Evolutionary conservation across 2,113 vertebrate genomes (phyloP), one percentile per base, ranked within the genome.

Genomic region (Hydrolagus affinis): DNA sequence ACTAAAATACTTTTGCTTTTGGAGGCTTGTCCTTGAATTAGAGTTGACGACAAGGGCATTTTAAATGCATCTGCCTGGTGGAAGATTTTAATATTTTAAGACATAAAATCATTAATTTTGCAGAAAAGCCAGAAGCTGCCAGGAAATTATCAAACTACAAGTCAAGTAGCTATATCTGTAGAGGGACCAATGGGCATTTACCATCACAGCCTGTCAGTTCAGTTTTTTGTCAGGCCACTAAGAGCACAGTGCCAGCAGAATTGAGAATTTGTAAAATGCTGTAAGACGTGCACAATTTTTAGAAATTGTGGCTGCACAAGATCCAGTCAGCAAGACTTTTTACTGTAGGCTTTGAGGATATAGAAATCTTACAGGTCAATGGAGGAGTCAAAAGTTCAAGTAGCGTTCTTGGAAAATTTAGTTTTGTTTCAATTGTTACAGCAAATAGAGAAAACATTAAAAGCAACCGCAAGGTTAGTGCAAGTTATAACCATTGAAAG

Each of bases 101-200:
- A 90, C 89, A 88, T 60, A 86, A 74, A 91, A 87, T 89, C 90
- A 94, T 94, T 91, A 94, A 91, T 93, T 92, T 92, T 93, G 85
- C 89, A 92, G 86, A 90, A 71, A 91, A 88, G 77, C 89, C 86
- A 68, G 85, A 87, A 91, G 88, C 86, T 87, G 70, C 90, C 91
- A 89, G 87, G 85, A 92, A 90, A 90, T 90, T 87, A 88, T 89
- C 89, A 88, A 86, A 90, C 86, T 87, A 88, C 90, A 92, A 90
- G 87, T 30, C 85, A 87, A 88, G 71, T 78, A 89, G 77, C 64
- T 85, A 1, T 88, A 90, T 89, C 88, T 91, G 7, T 87, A 30
- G 86, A 85, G 66, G 87, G 87, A 89, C 88, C 85, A 88, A 88
- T 19, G 68, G 88, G 85, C 89, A 88, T 91, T 91, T 90, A 73